These are phyloP conservation scores for Capromys pilorides DNA, from an alignment of 2,797 vertebrate species.

Conservation along the genomic window DNA sequence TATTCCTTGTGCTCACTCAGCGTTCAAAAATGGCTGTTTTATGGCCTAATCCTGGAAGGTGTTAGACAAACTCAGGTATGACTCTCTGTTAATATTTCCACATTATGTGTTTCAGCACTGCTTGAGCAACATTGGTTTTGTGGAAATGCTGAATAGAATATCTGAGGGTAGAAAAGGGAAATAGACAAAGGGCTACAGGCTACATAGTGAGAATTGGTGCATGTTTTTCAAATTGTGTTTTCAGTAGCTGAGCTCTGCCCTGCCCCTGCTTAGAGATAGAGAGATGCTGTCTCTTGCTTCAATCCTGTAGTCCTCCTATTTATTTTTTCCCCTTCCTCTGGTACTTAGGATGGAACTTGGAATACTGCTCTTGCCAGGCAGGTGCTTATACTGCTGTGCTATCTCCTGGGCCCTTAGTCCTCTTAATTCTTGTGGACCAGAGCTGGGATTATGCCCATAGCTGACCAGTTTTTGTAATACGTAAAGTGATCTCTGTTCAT, in stretches of 20 bases:
- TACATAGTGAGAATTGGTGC: background rate
- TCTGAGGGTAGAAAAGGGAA: background rate
- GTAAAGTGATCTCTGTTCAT: background rate
- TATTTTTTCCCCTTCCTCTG: no score
- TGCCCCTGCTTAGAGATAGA: background rate
- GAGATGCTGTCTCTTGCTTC: background rate
- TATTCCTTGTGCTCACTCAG: background rate
- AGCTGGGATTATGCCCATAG: background rate
- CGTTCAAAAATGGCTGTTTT: constrained; percentile 23
- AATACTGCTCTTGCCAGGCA: no score
- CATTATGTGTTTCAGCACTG: background rate
- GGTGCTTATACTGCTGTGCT: no score
- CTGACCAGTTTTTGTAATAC: background rate
- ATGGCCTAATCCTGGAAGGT: constrained; percentile 21
- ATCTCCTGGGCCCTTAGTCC: background rate
- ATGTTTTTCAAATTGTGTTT: constrained; percentile 17
- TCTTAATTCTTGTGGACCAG: constrained; percentile 7
- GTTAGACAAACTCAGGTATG: constrained; percentile 30
- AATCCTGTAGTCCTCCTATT: background rate
- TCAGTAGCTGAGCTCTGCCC: background rate
- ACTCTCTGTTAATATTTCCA: constrained; percentile 31
- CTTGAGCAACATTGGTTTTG: constrained; percentile 2
- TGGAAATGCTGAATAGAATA: background rate
- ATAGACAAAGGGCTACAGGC: background rate
- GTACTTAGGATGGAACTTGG: no score